Base-by-base conservation (phyloP, 2,888 invertebrate species). In the Barypeithes pellucidus region DNA sequence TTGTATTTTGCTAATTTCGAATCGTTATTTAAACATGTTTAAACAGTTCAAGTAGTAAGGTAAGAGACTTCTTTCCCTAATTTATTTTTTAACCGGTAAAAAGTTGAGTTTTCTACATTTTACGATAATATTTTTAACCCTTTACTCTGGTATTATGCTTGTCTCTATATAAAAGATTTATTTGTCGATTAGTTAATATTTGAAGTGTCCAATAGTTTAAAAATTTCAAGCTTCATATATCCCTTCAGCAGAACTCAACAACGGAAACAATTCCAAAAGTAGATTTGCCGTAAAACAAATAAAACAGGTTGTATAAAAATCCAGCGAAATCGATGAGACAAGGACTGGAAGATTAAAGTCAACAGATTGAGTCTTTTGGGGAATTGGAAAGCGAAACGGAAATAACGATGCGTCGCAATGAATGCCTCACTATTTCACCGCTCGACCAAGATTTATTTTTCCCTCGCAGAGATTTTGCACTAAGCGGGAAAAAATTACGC, bases 341-440 rank as follows among this genome's bases (percentile, higher is more conserved):
- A 79, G 78, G 79, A 77, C 78, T 78, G 79, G 78, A 79, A 81
- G 82, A 82, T 82, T 82, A 82, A 81, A 82, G 81, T 81, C 81
- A 82, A 81, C 81, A 81, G 82, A 82, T 81, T 81, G 81, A 80
- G 81, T 81, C 80, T 81, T 82, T 80, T 80, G 79, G 80, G 80
- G 80, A 80, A 79, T 81, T 78, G 81, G 79, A 82, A 80, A 81
- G 79, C 81, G 81, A 80, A 81, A 80, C 80, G 80, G 80, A 82
- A 81, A 81, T 81, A 82, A 81, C 81, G 81, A 81, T 82, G 80
- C 79, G 77, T 79, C 77, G 77, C 77, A 80, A 80, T 80, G 80
- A 80, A 80, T 80, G 78, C 78, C 77, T 77, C 79, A 77, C 79
- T 79, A 80, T 79, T 77, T 79, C 77, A 75, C 76, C 76, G 72